Evolutionary conservation across 1,140 invertebrate genomes (phyloP), one percentile per base, ranked within the genome.

Genomic region (Cotesia typhae): DNA sequence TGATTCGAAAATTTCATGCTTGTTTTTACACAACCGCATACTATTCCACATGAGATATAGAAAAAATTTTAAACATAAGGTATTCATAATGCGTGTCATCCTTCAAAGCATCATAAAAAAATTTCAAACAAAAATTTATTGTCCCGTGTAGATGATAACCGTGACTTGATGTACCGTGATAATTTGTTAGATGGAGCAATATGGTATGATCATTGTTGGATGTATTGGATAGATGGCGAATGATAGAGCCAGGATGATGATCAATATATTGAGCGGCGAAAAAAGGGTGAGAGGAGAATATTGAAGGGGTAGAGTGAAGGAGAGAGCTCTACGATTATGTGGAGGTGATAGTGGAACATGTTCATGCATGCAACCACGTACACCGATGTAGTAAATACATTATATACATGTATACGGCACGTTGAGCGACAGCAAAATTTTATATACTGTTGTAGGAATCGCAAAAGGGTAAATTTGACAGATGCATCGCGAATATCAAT

Each of bases 401-500:
- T 37, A 37, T 37, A 63, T 37, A 37, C 35, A 63, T 37, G 12
- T 38, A 38, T 63, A n/a, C 28, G 57, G 4, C 5, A 59, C 4
- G 7, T 9, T 20, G 41, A 51, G 14, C 12, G 63, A 65, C 63
- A 65, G 63, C 14, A 65, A 65, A 65, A 65, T 65, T 65, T 51
- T 17, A 65, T 65, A 51, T 10, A 51, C 37, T 38, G 28, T 38
- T 70, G 59, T 70, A 76, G 71, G 60, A 75, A 47, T 74, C 71
- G 73, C 74, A 78, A 74, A 82, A 81, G 81, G 81, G 78, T 82
- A 83, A 81, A 81, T 82, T 82, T 81, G 82, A 83, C 82, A 83
- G 81, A 84, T 82, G 81, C 81, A 84, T 66, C 76, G 74, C 76
- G 72, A 76, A 77, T 82, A 84, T 83, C 78, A 81, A 83, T 83